phyloP scores from a whole-genome alignment of 2,797 vertebrate genomes.

The Xiphophorus birchmanni region DNA sequence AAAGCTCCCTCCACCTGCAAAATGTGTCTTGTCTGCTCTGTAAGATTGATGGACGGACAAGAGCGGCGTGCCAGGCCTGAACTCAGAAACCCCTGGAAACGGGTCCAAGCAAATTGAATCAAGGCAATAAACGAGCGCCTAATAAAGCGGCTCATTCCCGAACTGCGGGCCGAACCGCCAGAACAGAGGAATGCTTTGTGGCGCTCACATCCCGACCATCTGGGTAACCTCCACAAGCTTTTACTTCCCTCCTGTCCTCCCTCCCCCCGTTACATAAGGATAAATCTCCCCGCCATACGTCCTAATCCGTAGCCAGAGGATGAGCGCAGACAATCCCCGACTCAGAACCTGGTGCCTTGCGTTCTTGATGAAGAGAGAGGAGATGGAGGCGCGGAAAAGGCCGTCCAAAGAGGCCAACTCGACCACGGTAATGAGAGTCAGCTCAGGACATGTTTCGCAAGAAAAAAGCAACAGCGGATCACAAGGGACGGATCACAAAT shows the following conservation, averaged over 20 bases:
- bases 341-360: slow-evolving; percentile 18
- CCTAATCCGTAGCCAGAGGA: slow-evolving; percentile 66
- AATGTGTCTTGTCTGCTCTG: slow-evolving; percentile 45
- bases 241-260: slow-evolving; percentile 24
- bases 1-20: slow-evolving; percentile 53
- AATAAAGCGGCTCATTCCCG: slow-evolving; percentile 43
- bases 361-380: neutral
- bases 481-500: neutral
- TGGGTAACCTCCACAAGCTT: slow-evolving; percentile 36
- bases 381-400: neutral
- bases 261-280: slow-evolving; percentile 58
- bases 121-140: slow-evolving; percentile 44
- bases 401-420: neutral
- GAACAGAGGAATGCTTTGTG: slow-evolving; percentile 31
- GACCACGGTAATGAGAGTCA: neutral
- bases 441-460: neutral
- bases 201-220: slow-evolving; percentile 21
- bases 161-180: neutral
- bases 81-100: slow-evolving; percentile 51
- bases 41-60: slow-evolving; percentile 10
- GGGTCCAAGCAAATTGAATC: slow-evolving; percentile 40
- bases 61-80: slow-evolving; percentile 52
- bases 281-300: slow-evolving; percentile 57
- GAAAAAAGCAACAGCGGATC: neutral
- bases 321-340: slow-evolving; percentile 60